Conservation (phyloP, 2,888 invertebrate species). For the Nasonovia ribisnigri region DNA sequence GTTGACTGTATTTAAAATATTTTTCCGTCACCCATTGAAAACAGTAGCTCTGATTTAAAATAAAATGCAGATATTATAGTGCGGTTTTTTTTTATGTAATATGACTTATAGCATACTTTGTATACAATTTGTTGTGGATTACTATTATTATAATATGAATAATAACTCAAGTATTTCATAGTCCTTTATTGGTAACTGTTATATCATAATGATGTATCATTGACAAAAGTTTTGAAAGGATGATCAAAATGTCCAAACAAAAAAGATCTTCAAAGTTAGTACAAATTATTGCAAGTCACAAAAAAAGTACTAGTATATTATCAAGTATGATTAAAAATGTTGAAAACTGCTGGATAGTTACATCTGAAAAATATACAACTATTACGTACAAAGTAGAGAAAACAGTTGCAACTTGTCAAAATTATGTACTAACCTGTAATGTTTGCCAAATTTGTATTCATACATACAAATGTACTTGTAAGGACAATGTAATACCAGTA, state of each 20-base stretch:
- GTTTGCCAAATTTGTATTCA: slow-evolving; percentile 2
- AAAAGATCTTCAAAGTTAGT: background rate
- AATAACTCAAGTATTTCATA: too few species aligned
- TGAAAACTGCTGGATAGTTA: background rate
- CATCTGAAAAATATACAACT: background rate
- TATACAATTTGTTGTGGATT: too few species aligned
- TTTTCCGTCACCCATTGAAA: too few species aligned
- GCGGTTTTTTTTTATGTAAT: too few species aligned
- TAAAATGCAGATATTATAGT: too few species aligned
- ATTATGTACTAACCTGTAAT: background rate
- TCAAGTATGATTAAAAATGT: background rate
- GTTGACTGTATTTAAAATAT: too few species aligned
- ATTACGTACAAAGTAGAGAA: slow-evolving; percentile 16
- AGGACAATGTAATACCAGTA: slow-evolving; percentile 20
- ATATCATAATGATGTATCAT: too few species aligned
- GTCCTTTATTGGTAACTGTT: too few species aligned
- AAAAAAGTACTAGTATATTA: slow-evolving; percentile 13
- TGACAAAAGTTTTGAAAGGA: slow-evolving; percentile 5
- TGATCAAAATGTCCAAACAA: slow-evolving; percentile 8
- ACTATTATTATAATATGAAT: too few species aligned
- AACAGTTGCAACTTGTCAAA: background rate
- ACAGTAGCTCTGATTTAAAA: too few species aligned
- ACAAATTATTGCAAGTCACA: too few species aligned
- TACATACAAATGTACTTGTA: slow-evolving; percentile 18
- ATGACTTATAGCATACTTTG: too few species aligned